Percentiles rank a stretch among this genome's conserved stretches.
Conservation (phyloP, 1,140 invertebrate species). For the Lepidotrigona ventralis region DNA sequence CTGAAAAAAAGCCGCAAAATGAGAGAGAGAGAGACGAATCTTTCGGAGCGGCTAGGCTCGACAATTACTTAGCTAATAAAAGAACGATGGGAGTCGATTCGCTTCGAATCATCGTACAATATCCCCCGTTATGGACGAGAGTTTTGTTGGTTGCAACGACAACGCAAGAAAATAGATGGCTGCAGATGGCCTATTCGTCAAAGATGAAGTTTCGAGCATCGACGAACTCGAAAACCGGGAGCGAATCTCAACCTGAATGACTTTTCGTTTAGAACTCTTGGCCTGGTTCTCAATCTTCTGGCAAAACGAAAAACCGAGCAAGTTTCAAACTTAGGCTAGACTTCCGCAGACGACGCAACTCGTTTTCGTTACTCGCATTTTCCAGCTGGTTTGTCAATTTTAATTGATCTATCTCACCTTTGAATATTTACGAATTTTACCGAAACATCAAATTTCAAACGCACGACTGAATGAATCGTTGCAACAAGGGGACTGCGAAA, state of each 20-base stretch:
- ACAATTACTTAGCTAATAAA: conserved; percentile 80
- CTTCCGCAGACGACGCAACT: background rate
- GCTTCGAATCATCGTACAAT: conserved; percentile 37
- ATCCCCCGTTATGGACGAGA: conserved; percentile 29
- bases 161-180: conserved; percentile 67
- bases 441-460: no score
- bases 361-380: no score
- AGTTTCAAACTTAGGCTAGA: no score
- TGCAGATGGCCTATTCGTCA: conserved; percentile 76
- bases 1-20: conserved; percentile 73
- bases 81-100: conserved; percentile 68
- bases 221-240: conserved; percentile 75
- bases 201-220: conserved; percentile 75
- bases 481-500: no score
- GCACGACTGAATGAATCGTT: no score
- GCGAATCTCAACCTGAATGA: conserved; percentile 68
- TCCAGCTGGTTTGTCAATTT: no score
- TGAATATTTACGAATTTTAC: no score
- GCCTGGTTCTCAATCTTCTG: conserved; percentile 41
- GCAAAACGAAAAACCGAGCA: background rate
- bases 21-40: no score
- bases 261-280: conserved; percentile 67
- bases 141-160: conserved; percentile 23
- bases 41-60: no score
- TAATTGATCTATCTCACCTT: no score